Evolutionary conservation across 2,113 vertebrate genomes (phyloP), one percentile per base, ranked within the genome.

Genomic region (Aix galericulata): DNA sequence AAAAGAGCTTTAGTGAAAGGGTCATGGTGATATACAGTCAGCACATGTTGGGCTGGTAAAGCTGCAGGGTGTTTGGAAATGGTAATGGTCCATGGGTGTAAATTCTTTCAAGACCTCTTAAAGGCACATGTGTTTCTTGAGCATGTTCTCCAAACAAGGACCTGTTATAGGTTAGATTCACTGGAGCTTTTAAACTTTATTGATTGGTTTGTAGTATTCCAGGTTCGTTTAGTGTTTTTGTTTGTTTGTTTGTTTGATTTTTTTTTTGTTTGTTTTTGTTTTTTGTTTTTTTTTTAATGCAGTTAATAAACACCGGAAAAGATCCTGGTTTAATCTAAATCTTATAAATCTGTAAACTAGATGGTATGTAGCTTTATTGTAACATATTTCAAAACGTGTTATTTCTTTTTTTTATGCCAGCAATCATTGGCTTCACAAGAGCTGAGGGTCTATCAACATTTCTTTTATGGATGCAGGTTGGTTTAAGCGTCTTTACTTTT

Each of bases 91-190:
- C 98, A 97, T 98, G 98, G 98, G 98, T 98, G 98, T 98, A 98
- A 98, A 98, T 98, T 98, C 98, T 98, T 98, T 98, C 98, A 98
- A 98, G 98, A 98, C 97, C 98, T 98, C 98, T 98, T 98, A 98
- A 98, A 98, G 97, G 97, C 98, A 98, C 98, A 98, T 98, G 97
- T 98, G 98, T 98, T 98, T 98, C 97, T 98, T 97, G 96, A 98
- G 95, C 97, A 17, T 97, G 92, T 97, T 97, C 97, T 97, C 97
- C 97, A 98, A 98, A 98, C 98, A 98, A 98, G 97, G 98, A 97
- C 97, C 97, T 98, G 98, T 98, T 98, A 98, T 98, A 97, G 98
- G 98, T 98, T 98, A 98, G 95, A 98, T 97, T 97, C 97, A 97
- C 97, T 97, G 95, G 85, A 95, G 97, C 96, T 97, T 98, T 98